Percentiles rank a stretch among this genome's conserved stretches.
Conservation (phyloP, 1,140 invertebrate genomes). For the Pseudomyrmex dendroicus region DNA sequence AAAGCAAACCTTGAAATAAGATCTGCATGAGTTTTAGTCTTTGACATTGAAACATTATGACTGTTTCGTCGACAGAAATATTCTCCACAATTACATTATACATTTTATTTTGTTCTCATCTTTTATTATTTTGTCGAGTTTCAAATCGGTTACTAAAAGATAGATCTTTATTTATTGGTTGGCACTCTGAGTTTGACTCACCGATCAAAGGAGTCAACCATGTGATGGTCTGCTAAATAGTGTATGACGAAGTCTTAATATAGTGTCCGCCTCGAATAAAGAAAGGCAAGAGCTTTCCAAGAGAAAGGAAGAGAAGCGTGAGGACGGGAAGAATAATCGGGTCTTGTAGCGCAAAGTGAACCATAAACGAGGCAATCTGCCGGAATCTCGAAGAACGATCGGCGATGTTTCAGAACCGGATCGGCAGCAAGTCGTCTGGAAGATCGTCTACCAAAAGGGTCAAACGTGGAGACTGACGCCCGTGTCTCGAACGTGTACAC, state of each 20-base stretch:
- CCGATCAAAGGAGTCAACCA: slow-evolving; percentile 78
- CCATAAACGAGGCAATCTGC: slow-evolving; percentile 80
- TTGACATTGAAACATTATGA: neutral
- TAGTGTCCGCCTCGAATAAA: slow-evolving; percentile 52
- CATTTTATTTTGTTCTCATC: neutral
- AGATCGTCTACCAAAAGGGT: slow-evolving; percentile 73
- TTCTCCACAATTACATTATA: neutral
- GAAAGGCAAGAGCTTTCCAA: slow-evolving; percentile 46
- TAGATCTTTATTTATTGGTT: slow-evolving; percentile 10
- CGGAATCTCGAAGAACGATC: slow-evolving; percentile 81
- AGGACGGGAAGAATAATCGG: slow-evolving; percentile 56
- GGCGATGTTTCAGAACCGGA: slow-evolving; percentile 66
- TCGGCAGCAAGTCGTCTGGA: slow-evolving; percentile 75
- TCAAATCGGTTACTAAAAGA: slow-evolving; percentile 31
- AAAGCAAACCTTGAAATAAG: slow-evolving; percentile 5
- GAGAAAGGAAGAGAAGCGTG: slow-evolving; percentile 32
- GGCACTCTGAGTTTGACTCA: slow-evolving; percentile 42
- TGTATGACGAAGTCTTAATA: slow-evolving; percentile 77
- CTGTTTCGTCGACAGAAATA: neutral
- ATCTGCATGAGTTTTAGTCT: neutral
- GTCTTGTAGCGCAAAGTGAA: slow-evolving; percentile 78
- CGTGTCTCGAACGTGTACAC: slow-evolving; percentile 1
- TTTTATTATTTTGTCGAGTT: neutral
- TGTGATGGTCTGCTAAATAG: slow-evolving; percentile 52
- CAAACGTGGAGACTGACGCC: slow-evolving; percentile 59